Conservation (phyloP, 2,113 vertebrate genomes). For the Ovis aries region DNA sequence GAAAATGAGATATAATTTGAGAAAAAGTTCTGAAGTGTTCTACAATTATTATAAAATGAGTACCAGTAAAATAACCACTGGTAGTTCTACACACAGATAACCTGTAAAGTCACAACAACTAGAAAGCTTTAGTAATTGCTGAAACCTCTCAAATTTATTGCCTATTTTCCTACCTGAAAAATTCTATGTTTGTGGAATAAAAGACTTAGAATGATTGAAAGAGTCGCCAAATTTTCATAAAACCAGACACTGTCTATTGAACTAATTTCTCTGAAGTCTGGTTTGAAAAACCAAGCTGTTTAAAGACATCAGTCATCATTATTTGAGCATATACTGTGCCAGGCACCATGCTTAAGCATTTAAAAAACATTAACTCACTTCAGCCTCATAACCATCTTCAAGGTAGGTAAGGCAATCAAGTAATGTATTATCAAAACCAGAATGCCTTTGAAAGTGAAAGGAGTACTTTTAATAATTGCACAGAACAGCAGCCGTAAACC, state of each 20-base stretch:
- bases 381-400: background rate
- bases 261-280: slow-evolving; percentile 36
- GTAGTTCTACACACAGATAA: background rate
- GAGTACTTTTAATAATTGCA: slow-evolving; percentile 33
- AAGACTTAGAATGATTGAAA: background rate
- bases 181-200: slow-evolving; percentile 2
- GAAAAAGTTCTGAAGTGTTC: background rate
- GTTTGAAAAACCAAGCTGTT: slow-evolving; percentile 13
- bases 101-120: background rate
- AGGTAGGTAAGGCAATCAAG: background rate
- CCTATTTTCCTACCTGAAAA: background rate
- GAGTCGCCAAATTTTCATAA: slow-evolving; percentile 6
- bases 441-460: background rate
- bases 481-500: background rate
- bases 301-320: background rate
- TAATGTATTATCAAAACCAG: slow-evolving; percentile 16
- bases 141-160: slow-evolving; percentile 13
- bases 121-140: background rate
- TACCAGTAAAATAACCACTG: background rate
- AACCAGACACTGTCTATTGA: slow-evolving; percentile 1
- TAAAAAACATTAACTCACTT: background rate
- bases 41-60: background rate
- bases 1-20: background rate
- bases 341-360: background rate
- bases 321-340: background rate